Evolutionary conservation across 1,140 invertebrate species (phyloP), one percentile per base, ranked within the genome.

Genomic region (Bathynomus jamesi): DNA sequence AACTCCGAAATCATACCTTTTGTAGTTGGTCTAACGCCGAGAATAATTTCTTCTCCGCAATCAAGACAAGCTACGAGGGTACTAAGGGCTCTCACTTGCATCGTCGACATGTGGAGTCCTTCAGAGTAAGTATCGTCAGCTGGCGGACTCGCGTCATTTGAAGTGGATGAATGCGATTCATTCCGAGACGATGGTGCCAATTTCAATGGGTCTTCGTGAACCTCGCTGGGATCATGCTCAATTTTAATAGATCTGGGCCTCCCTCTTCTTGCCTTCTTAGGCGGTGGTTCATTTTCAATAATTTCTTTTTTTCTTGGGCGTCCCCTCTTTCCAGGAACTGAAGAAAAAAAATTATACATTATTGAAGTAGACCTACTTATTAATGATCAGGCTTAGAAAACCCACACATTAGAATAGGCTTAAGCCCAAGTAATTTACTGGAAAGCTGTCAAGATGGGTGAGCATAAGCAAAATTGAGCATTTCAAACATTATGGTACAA

Each of bases 1-100:
- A 76, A 76, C 61, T 76, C 75, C 53, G 75, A 76, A 28, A 76
- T 76, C 75, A 76, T 76, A 27, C 75, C 75, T 46, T 76, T 76
- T 8, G 75, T 76, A 3, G 75, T 76, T 25, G 75, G 75, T 11
- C 75, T 63, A 24, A 76, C 75, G 4, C 71, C 72, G 27, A 76
- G 46, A 10, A 62, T 69, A 10, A 76, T 72, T 4, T 53, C 29
- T 61, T 76, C 75, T 8, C 75, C 75, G 68, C 75, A 76, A 32
- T 76, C 75, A 27, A 70, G 72, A 62, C 75, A 76, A 10, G 72
- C 69, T 30, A 76, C 75, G 30, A 76, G 60, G 27, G 61, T 28
- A 40, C 71, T 70, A 7, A 76, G 29, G 1, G 75, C 75, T n/a
- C 63, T 69, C 11, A 69, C 67, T 61, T 69, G 67, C 21, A 61